phyloP scores from a whole-genome alignment of 1,140 invertebrate genomes.

The Drosophila takahashii region DNA sequence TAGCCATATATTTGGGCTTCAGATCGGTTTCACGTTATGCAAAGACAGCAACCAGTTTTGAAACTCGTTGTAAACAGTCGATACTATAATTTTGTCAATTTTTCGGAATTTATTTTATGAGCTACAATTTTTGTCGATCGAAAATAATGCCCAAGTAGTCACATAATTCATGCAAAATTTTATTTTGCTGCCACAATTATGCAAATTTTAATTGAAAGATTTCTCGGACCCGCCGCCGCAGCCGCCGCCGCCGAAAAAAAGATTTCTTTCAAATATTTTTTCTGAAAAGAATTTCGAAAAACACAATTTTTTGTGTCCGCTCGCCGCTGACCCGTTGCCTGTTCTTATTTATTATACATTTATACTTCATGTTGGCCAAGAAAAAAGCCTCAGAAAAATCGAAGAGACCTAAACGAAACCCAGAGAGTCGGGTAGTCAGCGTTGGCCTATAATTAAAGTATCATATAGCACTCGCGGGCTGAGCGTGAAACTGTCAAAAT shows the following conservation, averaged over 20 bases:
- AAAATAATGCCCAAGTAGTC: conserved; percentile 82
- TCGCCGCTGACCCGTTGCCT: conserved; percentile 46
- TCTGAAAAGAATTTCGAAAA: conserved; percentile 63
- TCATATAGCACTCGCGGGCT: conserved; percentile 80
- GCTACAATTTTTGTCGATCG: conserved; percentile 64
- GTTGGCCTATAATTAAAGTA: conserved; percentile 79
- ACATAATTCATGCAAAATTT: conserved; percentile 80
- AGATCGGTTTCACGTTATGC: conserved; percentile 74
- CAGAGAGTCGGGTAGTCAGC: conserved; percentile 23
- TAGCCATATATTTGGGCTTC: conserved; percentile 73
- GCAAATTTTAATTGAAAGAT: conserved; percentile 83
- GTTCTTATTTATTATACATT: conserved; percentile 72
- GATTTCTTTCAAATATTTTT: conserved; percentile 53
- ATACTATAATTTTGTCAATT: conserved; percentile 82
- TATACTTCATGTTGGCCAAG: conserved; percentile 47
- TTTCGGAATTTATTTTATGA: conserved; percentile 81
- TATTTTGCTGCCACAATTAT: conserved; percentile 73
- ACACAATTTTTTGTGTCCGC: conserved; percentile 29
- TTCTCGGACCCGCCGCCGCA: conserved; percentile 37
- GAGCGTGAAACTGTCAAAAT: conserved; percentile 82
- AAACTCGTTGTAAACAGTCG: conserved; percentile 67
- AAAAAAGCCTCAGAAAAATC: conserved; percentile 3
- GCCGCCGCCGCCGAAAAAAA: conserved; percentile 24
- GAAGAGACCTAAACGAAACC: conserved; percentile 26
- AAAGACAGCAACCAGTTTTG: conserved; percentile 65